Evolutionary conservation across 2,797 vertebrate species (phyloP).

Genomic region (Hydrolagus colliei): DNA sequence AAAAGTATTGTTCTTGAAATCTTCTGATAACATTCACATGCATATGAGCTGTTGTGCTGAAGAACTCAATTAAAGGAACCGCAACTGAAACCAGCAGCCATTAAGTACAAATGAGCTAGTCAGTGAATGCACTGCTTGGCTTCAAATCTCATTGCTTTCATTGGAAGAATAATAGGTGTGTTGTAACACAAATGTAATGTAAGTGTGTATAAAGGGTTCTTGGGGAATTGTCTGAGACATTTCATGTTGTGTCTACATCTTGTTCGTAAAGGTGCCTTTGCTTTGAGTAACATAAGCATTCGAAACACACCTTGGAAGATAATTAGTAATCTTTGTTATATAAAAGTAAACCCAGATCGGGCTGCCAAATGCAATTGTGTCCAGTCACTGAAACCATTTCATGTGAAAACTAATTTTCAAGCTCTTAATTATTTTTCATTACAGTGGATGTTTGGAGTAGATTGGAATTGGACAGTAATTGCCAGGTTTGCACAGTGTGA

Average conservation of each 20-base stretch:
- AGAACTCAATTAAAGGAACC: slow-evolving; percentile 23
- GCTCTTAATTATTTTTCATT: slow-evolving; percentile 99
- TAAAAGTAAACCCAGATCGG: slow-evolving; percentile 82
- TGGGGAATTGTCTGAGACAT: not conserved
- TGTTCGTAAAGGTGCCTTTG: slow-evolving; percentile 11
- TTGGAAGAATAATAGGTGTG: slow-evolving; percentile 10
- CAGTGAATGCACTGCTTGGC: slow-evolving; percentile 6
- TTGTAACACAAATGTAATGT: slow-evolving; percentile 8
- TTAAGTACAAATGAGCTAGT: slow-evolving; percentile 26
- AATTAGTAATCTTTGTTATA: slow-evolving; percentile 84
- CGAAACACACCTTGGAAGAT: slow-evolving; percentile 75
- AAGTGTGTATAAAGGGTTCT: slow-evolving; percentile 10
- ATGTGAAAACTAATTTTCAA: slow-evolving; percentile 98
- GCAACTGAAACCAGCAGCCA: not conserved
- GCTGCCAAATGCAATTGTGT: slow-evolving; percentile 90
- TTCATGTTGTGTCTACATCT: not conserved
- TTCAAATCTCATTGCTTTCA: slow-evolving; percentile 15
- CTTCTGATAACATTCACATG: not conserved
- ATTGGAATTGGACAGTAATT: slow-evolving; percentile 98
- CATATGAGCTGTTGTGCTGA: not conserved
- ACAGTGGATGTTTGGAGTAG: slow-evolving; percentile 82
- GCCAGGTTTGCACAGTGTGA: slow-evolving; percentile 74
- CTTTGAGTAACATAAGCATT: slow-evolving; percentile 54
- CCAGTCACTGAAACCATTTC: slow-evolving; percentile 87
- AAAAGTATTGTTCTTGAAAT: slow-evolving; percentile 27